A percentile compares a stretch with the other conserved stretches of the same genome.
These are phyloP conservation scores for Eucidaris tribuloides DNA, from an alignment of 35 echinoderm and acorn worm species.

Conservation along the genomic window DNA sequence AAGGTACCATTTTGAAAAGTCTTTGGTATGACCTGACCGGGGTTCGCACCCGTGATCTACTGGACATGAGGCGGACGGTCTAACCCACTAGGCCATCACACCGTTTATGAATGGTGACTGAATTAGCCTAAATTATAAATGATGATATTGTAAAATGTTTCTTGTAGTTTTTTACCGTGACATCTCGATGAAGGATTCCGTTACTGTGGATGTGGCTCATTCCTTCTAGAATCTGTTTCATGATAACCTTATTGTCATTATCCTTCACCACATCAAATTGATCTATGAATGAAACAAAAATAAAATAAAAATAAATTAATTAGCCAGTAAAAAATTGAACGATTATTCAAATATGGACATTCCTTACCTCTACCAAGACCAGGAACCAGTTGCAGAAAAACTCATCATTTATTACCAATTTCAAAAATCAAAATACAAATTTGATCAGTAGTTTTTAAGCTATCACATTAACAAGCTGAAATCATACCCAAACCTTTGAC, in stretches of 20 bases:
- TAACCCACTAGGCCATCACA: too few species aligned
- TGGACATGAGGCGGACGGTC: neutral
- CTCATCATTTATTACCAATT: too few species aligned
- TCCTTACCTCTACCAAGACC: neutral
- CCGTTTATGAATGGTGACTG: neutral
- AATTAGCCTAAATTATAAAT: too few species aligned
- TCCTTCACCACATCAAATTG: slow-evolving; percentile 40
- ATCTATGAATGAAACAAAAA: slow-evolving; percentile 15
- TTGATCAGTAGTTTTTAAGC: too few species aligned
- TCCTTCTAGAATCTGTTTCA: slow-evolving; percentile 40
- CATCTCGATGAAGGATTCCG: slow-evolving; percentile 55
- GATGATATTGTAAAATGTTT: too few species aligned
- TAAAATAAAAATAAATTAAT: neutral
- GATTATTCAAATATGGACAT: neutral
- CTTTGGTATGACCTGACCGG: too few species aligned
- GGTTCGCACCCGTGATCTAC: neutral
- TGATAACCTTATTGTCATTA: slow-evolving; percentile 34
- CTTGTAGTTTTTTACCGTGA: slow-evolving; percentile 25
- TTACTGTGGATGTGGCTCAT: slow-evolving; percentile 48
- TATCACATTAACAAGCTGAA: too few species aligned
- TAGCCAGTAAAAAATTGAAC: neutral
- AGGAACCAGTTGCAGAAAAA: neutral
- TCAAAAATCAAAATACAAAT: too few species aligned
- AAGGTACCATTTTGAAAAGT: too few species aligned
- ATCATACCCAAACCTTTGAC: too few species aligned